These are phyloP conservation scores for Phocoena sinus DNA, from an alignment of 2,113 vertebrate genomes.

Conservation along the genomic window DNA sequence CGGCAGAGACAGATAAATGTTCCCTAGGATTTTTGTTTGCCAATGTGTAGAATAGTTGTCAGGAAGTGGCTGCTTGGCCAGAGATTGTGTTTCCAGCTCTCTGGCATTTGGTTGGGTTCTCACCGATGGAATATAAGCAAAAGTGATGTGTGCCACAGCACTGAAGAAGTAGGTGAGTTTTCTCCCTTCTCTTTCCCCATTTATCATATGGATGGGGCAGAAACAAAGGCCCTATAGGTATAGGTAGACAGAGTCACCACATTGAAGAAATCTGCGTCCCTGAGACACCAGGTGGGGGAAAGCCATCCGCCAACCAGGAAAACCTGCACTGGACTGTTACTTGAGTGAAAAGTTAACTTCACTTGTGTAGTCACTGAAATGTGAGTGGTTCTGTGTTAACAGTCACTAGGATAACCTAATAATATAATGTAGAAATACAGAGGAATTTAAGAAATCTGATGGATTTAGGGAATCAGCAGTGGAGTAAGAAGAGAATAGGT, in stretches of 20 bases:
- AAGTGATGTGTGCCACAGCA: not conserved
- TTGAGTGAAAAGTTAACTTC: not conserved
- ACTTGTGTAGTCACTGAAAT: not conserved
- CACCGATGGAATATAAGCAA: not conserved
- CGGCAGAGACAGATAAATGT: not conserved
- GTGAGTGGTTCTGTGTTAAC: not conserved
- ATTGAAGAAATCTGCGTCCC: not conserved
- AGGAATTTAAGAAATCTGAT: not conserved
- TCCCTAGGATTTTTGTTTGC: not conserved
- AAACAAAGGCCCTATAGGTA: not conserved
- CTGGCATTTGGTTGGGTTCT: not conserved
- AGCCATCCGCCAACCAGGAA: not conserved
- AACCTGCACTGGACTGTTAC: not conserved
- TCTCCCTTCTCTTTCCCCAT: not conserved
- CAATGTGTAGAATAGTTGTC: accelerated
- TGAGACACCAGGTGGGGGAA: not conserved
- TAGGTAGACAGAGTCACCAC: not conserved
- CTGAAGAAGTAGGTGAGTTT: not conserved
- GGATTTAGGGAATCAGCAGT: not conserved
- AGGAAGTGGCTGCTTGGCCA: not conserved
- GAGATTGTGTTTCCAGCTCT: not conserved
- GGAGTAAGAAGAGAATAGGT: not conserved
- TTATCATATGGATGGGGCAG: not conserved
- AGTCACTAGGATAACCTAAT: not conserved
- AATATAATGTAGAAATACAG: not conserved